phyloP scores from a whole-genome alignment of 2,113 vertebrate species.

The Corydoras maculifer region DNA sequence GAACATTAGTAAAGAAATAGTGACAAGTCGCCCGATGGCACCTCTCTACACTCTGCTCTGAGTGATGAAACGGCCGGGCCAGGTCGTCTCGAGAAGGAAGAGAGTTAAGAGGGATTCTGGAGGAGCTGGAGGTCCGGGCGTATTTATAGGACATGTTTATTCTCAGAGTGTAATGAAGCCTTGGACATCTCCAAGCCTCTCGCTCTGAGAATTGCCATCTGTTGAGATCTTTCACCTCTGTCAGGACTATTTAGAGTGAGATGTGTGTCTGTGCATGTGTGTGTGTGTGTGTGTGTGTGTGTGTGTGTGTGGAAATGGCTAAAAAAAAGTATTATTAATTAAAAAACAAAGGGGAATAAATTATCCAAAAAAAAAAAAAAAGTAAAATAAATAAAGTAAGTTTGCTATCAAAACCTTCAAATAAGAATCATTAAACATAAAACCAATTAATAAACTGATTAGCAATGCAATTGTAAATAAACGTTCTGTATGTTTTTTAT shows the following conservation, averaged over 20 bases:
- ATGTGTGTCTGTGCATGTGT: background rate
- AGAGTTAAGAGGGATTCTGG: slow-evolving; percentile 10
- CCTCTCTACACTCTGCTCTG: background rate
- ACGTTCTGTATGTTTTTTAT: too few relatives aligned
- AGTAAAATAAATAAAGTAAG: too few relatives aligned
- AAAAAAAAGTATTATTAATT: background rate
- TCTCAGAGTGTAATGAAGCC: slow-evolving; percentile 66
- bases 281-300: background rate
- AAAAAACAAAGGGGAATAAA: background rate
- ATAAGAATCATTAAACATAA: too few relatives aligned
- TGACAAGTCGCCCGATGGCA: slow-evolving; percentile 1
- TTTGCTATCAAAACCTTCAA: too few relatives aligned
- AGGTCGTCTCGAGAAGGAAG: slow-evolving; percentile 13
- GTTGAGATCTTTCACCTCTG: slow-evolving; percentile 47
- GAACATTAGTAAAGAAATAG: slow-evolving; percentile 13
- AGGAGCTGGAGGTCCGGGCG: slow-evolving; percentile 37
- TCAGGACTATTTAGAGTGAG: slow-evolving; percentile 25
- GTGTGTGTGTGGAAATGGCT: too few relatives aligned
- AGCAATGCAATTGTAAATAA: too few relatives aligned
- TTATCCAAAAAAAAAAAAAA: too few relatives aligned
- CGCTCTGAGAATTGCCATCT: slow-evolving; percentile 45
- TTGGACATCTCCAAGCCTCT: slow-evolving; percentile 52
- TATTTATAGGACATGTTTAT: slow-evolving; percentile 72
- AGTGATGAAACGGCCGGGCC: background rate
- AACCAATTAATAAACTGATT: too few relatives aligned